These are phyloP conservation scores for Microplitis manilae DNA, from an alignment of 2,888 invertebrate genomes.

Conservation along the genomic window DNA sequence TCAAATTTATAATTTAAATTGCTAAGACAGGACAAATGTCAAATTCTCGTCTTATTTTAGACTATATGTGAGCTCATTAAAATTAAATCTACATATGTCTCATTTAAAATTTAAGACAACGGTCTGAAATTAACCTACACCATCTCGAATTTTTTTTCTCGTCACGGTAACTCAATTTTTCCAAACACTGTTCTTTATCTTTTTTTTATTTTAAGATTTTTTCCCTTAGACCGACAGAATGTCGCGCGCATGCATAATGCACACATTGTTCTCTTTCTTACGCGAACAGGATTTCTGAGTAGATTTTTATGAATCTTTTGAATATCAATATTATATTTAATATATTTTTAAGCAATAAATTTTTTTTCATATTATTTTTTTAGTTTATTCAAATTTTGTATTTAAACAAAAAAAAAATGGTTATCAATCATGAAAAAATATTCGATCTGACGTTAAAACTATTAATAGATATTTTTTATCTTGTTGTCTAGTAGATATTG, in stretches of 20 bases:
- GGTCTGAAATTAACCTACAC: slow-evolving; percentile 13
- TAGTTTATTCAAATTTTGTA: background rate
- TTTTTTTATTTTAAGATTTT: background rate
- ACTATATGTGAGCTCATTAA: background rate
- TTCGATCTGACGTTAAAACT: background rate
- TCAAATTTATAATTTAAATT: no score
- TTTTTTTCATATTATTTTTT: background rate
- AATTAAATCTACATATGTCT: background rate
- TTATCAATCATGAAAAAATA: background rate
- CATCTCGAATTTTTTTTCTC: background rate
- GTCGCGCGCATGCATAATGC: slow-evolving; percentile 53
- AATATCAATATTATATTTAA: slow-evolving; percentile 28
- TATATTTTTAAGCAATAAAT: background rate
- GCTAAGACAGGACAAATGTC: no score
- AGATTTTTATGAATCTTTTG: slow-evolving; percentile 25
- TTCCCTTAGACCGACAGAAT: slow-evolving; percentile 10
- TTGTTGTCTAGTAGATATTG: background rate
- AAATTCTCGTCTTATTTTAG: background rate
- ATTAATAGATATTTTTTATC: background rate
- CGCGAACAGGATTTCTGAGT: slow-evolving; percentile 28
- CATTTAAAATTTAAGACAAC: background rate
- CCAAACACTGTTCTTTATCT: slow-evolving; percentile 15
- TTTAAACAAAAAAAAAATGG: background rate
- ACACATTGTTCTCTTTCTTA: slow-evolving; percentile 46
- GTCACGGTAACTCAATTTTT: slow-evolving; percentile 29